Evolutionary conservation across 2,888 invertebrate species (phyloP).

Genomic region (Metalampra italica): DNA sequence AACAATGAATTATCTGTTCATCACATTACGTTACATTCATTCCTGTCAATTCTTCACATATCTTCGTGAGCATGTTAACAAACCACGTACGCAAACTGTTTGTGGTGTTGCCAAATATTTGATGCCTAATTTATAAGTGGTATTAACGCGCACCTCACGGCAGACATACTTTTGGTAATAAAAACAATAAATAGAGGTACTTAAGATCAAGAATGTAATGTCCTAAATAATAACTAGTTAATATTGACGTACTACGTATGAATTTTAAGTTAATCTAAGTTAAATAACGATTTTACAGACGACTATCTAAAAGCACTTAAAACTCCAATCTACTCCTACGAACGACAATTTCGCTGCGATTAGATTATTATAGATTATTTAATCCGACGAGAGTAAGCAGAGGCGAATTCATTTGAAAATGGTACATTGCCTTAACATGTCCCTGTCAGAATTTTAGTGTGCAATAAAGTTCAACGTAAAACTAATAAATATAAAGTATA

Average conservation of each 20-base stretch:
- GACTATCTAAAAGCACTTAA: slow-evolving; percentile 50
- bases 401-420: too few species aligned
- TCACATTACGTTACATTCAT: slow-evolving; percentile 51
- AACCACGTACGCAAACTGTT: slow-evolving; percentile 52
- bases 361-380: slow-evolving; percentile 26
- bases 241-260: background rate
- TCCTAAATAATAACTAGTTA: background rate
- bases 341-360: too few species aligned
- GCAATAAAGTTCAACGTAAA: background rate
- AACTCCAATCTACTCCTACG: slow-evolving; percentile 49
- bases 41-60: slow-evolving; percentile 52
- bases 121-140: slow-evolving; percentile 11
- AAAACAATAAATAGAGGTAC: slow-evolving; percentile 7
- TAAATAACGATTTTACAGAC: slow-evolving; percentile 38
- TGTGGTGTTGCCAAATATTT: slow-evolving; percentile 38
- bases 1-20: slow-evolving; percentile 23
- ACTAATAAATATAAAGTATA: background rate
- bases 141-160: slow-evolving; percentile 17
- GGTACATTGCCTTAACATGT: too few species aligned
- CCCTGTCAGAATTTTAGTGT: background rate
- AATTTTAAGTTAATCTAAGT: slow-evolving; percentile 30
- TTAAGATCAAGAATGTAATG: background rate
- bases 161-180: slow-evolving; percentile 19
- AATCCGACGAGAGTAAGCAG: too few species aligned
- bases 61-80: slow-evolving; percentile 52